phyloP scores from a whole-genome alignment of 2,113 vertebrate species.

The Calcarius ornatus region DNA sequence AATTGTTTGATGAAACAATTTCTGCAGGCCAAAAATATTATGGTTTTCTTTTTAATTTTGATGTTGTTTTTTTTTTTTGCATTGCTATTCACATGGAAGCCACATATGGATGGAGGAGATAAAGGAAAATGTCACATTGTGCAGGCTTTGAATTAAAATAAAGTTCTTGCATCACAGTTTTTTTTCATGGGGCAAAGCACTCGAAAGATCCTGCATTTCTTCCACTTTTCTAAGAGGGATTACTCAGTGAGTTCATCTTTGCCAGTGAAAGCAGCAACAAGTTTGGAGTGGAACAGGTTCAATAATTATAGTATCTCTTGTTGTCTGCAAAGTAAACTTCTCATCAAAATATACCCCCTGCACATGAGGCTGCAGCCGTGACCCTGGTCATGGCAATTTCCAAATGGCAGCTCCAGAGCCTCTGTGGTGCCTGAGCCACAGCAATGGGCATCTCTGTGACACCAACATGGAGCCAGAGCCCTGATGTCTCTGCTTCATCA shows the following conservation, averaged over 20 bases:
- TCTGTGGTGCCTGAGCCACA: neutral
- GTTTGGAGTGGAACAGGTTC: neutral
- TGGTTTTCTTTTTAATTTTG: constrained; percentile 8
- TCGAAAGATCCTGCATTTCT: neutral
- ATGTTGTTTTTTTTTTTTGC: neutral
- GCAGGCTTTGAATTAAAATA: neutral
- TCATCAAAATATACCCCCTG: neutral
- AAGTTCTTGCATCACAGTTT: neutral
- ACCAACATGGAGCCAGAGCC: neutral
- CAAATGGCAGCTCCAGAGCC: neutral
- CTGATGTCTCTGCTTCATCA: neutral
- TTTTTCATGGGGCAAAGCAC: neutral
- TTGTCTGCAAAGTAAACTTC: neutral
- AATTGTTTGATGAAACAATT: constrained; percentile 22
- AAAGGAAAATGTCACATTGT: neutral
- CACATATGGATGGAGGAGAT: neutral
- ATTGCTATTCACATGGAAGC: neutral
- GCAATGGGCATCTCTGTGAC: accelerated
- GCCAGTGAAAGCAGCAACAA: neutral
- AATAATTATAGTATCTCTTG: neutral
- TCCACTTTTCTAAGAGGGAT: neutral
- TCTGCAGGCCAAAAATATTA: constrained; percentile 10
- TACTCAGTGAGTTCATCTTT: neutral
- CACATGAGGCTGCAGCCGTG: accelerated
- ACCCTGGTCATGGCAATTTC: neutral